A percentile compares a stretch with the other conserved stretches of the same genome.
Evolutionary conservation across 2,113 vertebrate species (phyloP).

Genomic region (Xyrauchen texanus): DNA sequence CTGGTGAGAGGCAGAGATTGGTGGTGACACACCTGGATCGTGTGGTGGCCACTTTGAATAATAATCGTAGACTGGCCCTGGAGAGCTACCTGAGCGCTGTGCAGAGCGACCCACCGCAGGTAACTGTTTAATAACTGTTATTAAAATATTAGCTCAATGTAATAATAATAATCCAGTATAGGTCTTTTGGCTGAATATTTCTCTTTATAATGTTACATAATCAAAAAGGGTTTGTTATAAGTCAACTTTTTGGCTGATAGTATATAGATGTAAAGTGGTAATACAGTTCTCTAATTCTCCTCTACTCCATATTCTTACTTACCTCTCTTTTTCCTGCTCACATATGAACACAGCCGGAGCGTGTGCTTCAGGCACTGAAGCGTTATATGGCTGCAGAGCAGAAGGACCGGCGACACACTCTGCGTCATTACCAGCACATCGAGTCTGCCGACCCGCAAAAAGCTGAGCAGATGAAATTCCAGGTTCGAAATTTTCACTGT

Average conservation of each 20-base stretch:
- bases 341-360: constrained; percentile 74
- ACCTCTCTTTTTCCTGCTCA: constrained; percentile 2
- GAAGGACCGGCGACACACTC: constrained; percentile 86
- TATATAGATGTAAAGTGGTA: background rate
- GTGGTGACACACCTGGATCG: constrained; percentile 87
- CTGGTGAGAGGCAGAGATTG: constrained; percentile 83
- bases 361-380: constrained; percentile 81
- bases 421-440: constrained; percentile 90
- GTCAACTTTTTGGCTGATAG: too few species aligned
- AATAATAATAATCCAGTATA: background rate
- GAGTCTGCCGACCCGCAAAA: constrained; percentile 85
- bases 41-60: constrained; percentile 86
- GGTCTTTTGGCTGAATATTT: too few species aligned
- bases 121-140: constrained; percentile 45
- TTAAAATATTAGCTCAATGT: background rate
- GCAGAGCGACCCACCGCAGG: constrained; percentile 84
- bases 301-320: background rate
- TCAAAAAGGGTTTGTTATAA: too few species aligned
- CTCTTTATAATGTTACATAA: too few species aligned
- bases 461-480: constrained; percentile 91
- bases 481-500: constrained; percentile 70
- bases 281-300: background rate
- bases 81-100: constrained; percentile 86
- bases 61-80: constrained; percentile 86
- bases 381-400: constrained; percentile 87